A percentile compares a stretch with the other conserved stretches of the same genome.
Conservation (phyloP, 2,113 vertebrate genomes). For the Cinclus cinclus region DNA sequence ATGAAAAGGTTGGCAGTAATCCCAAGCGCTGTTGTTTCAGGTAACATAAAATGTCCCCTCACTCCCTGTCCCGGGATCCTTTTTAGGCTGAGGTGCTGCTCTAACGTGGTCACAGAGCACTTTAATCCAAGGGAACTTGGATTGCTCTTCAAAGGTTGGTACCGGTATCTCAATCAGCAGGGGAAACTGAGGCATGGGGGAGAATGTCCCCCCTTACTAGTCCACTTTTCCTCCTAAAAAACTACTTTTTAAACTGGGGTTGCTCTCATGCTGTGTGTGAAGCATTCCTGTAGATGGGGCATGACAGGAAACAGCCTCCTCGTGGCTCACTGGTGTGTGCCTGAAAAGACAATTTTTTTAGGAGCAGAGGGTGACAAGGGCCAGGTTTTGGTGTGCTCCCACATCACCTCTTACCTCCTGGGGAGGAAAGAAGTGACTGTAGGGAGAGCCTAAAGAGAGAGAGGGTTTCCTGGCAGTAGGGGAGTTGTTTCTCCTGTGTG, state of each 20-base stretch:
- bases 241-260: neutral
- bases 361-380: neutral
- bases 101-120: neutral
- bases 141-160: neutral
- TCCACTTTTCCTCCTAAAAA: neutral
- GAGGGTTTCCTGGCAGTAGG: neutral
- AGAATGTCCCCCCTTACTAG: neutral
- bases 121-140: neutral
- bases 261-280: neutral
- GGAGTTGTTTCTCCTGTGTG: neutral
- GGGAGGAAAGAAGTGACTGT: neutral
- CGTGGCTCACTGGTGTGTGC: neutral
- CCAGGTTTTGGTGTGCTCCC: neutral
- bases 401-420: neutral
- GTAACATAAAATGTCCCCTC: neutral
- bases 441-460: neutral
- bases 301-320: neutral
- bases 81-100: neutral
- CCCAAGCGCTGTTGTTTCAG: neutral
- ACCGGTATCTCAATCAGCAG: neutral
- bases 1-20: constrained; percentile 16
- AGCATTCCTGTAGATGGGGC: neutral
- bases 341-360: neutral
- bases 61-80: neutral
- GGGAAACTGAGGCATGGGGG: neutral